Base-by-base conservation (phyloP, 2,888 invertebrate genomes). In the Branchipolynoe longqiensis region DNA sequence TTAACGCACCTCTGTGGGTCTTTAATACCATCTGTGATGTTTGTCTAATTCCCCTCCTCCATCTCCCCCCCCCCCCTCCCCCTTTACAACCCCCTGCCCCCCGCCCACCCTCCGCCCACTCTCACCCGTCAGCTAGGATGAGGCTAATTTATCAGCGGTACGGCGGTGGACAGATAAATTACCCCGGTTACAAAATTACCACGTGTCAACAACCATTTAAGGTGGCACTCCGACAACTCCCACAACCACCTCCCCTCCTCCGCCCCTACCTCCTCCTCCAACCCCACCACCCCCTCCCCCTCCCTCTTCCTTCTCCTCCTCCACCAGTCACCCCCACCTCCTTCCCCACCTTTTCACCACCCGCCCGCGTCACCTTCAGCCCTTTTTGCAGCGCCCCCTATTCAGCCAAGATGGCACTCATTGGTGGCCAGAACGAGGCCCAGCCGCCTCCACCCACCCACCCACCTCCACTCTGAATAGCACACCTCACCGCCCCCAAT, bases 21-120 rank as follows among this genome's bases (percentile, higher is more conserved):
- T 78, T 78, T 78, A 78, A 78, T 78, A 78, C 78, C 78, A 78
- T 78, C 78, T 78, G 78, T 78, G 78, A 41, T 78, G 78, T 78
- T 78, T 48, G 28, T 25, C 28, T 78, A 78, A 78, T 78, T 78
- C 28, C 4, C 4, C 78, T 14, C 78, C 78, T 78, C 48, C 28
- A n/a, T n/a, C n/a, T n/a, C n/a, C n/a, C n/a, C n/a, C n/a, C n/a
- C n/a, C n/a, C n/a, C n/a, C n/a, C n/a, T n/a, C n/a, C n/a, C n/a
- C n/a, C n/a, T n/a, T n/a, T n/a, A n/a, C n/a, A n/a, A n/a, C n/a
- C n/a, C n/a, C n/a, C n/a, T n/a, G n/a, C n/a, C n/a, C n/a, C n/a
- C n/a, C n/a, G n/a, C n/a, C n/a, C n/a, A n/a, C n/a, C n/a, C n/a
- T n/a, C n/a, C n/a, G n/a, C n/a, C n/a, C n/a, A n/a, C n/a, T n/a